A percentile compares a stretch with the other conserved stretches of the same genome.
Conservation (phyloP, 2,888 invertebrate genomes). For the Azorinus chamasolen region DNA sequence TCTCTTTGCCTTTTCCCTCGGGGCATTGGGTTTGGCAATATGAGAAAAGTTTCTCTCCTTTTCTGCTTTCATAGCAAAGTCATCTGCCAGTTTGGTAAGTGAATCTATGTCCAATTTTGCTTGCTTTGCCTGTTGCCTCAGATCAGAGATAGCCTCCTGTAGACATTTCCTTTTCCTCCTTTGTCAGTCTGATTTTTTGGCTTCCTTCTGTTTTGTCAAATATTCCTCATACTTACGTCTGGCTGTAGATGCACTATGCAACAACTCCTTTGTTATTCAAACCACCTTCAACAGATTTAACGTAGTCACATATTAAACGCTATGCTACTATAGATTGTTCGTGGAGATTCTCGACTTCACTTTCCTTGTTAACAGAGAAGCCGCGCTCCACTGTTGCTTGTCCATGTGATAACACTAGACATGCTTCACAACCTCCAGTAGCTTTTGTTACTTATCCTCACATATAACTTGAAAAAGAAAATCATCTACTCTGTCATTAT, state of each 20-base stretch:
- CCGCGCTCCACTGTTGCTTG: conserved; percentile 15
- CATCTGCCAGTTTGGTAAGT: no score
- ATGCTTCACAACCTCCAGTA: no score
- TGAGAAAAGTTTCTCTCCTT: neutral
- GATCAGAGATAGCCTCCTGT: conserved; percentile 2
- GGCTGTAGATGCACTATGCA: conserved; percentile 4
- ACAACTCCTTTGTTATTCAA: conserved; percentile 3
- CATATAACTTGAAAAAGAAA: no score
- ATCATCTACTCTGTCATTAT: no score
- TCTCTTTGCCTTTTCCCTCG: conserved; percentile 9
- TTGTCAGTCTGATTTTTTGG: conserved; percentile 12
- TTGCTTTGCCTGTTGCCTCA: conserved; percentile 2
- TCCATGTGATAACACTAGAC: conserved; percentile 18
- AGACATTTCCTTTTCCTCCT: conserved; percentile 11
- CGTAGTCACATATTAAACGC: conserved; percentile 18
- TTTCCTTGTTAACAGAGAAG: conserved; percentile 19
- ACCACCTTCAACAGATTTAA: conserved; percentile 8
- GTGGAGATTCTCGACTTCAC: conserved; percentile 8
- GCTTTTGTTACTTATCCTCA: no score
- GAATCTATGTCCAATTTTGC: neutral
- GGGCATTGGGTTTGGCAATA: conserved; percentile 7
- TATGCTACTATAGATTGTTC: conserved; percentile 4
- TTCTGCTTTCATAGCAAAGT: conserved; percentile 10
- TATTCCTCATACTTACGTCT: conserved; percentile 14
- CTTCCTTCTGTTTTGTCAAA: conserved; percentile 3